Percentiles rank a stretch among this genome's conserved stretches.
Conservation (phyloP, 35 echinoderm and acorn worm species). For the Apostichopus parvimensis region DNA sequence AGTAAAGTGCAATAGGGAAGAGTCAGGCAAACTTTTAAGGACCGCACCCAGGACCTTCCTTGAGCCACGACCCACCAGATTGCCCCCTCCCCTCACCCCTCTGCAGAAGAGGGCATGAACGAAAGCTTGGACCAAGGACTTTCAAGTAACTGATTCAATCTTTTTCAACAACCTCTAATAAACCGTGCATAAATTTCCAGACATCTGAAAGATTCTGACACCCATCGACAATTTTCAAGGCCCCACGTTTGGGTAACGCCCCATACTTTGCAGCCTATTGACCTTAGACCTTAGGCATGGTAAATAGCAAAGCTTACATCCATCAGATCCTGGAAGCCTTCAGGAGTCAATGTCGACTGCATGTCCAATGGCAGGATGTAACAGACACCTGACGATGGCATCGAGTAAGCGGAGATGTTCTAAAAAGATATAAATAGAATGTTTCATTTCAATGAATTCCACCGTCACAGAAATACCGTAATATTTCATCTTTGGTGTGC, state of each 20-base stretch:
- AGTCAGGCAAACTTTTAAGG: too few relatives aligned
- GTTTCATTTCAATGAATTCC: too few relatives aligned
- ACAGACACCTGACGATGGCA: not conserved
- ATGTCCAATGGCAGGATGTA: not conserved
- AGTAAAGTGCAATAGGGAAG: too few relatives aligned
- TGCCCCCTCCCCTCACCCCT: too few relatives aligned
- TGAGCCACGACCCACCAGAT: too few relatives aligned
- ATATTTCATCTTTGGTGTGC: too few relatives aligned
- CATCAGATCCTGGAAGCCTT: slow-evolving; percentile 5
- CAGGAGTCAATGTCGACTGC: not conserved
- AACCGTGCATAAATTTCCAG: not conserved
- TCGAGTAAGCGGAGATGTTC: slow-evolving; percentile 16
- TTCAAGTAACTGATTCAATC: not conserved
- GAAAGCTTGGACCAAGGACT: too few relatives aligned
- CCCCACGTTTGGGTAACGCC: not conserved
- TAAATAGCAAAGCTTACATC: not conserved
- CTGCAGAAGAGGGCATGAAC: too few relatives aligned
- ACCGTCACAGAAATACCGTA: too few relatives aligned
- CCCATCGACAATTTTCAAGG: not conserved
- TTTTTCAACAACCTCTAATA: not conserved
- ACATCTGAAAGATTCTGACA: not conserved
- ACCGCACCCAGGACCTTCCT: too few relatives aligned
- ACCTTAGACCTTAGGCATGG: not conserved
- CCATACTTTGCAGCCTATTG: not conserved
- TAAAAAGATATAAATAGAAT: not conserved